Base-by-base conservation (phyloP, 2,113 vertebrate genomes). In the Brachyistius frenatus region DNA sequence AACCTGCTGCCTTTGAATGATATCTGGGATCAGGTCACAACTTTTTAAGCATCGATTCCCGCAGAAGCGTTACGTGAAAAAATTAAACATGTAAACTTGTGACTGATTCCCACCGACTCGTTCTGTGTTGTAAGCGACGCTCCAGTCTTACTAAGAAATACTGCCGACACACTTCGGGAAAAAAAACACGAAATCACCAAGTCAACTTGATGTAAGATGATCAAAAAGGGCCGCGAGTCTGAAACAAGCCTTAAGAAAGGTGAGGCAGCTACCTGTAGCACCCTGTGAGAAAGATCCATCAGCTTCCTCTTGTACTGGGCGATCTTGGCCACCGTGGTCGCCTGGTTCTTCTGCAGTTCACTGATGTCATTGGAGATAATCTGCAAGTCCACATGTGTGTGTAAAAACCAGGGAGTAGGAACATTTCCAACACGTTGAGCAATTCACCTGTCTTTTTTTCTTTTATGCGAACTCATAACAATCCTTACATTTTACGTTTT, bases 321-420 rank as follows among this genome's bases (percentile, higher is more conserved):
- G 30, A 99, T 98, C 93, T 99, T 99, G 63, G 98, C 98, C 92
- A 97, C 96, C 0, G 97, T 97, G 44, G 97, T 99, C 0, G 97
- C 97, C 89, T 99, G 98, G 90, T 98, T 99, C 94, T 99, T 98
- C 92, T 99, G 98, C 68, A 99, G 94, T 56, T 99, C 98, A 46
- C 96, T 97, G 87, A 99, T 97, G 90, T 99, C 98, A 89, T 94
- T 97, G 31, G 97, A 96, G 93, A 99, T 98, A 44, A 99, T 99
- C 98, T 99, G 92, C 9, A 81, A 66, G 32, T 55, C 10, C 5
- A 62, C 5, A 15, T 15, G 37, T 6, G 30, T 46, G 23, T 31
- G 39, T 55, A 11, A 54, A 60, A 64, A 69, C 23, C 47, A 16
- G 13, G 16, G 44, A 1, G 5, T 23, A 30, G 3, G 16, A 13